phyloP scores from a whole-genome alignment of 2,888 invertebrate species.

The Sarcophaga caerulescens region DNA sequence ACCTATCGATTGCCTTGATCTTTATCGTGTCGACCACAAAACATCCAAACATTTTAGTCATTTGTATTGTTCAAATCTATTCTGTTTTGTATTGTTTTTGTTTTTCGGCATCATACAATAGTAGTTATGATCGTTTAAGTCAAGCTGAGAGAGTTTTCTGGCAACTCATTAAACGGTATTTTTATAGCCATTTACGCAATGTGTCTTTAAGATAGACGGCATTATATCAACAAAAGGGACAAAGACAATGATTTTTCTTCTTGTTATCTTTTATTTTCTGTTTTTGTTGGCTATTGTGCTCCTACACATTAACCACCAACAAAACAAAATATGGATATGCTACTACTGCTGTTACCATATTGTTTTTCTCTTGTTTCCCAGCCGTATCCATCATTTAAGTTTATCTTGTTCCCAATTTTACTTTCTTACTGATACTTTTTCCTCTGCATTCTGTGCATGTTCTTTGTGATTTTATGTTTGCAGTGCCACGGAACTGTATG shows the following conservation, averaged over 20 bases:
- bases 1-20: conserved; percentile 53
- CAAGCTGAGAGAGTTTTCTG: conserved; percentile 76
- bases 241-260: conserved; percentile 52
- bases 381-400: conserved; percentile 58
- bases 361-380: conserved; percentile 22
- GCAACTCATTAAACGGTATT: conserved; percentile 78
- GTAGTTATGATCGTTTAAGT: conserved; percentile 57
- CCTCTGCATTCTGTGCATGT: conserved; percentile 25
- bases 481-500: not conserved
- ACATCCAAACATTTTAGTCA: conserved; percentile 61
- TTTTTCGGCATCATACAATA: conserved; percentile 47
- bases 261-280: conserved; percentile 61
- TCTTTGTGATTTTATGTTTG: conserved; percentile 38
- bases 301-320: conserved; percentile 39
- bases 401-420: conserved; percentile 59
- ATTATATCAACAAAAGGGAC: conserved; percentile 52
- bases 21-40: conserved; percentile 57
- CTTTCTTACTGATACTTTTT: conserved; percentile 33
- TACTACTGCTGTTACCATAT: conserved; percentile 55
- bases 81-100: not conserved
- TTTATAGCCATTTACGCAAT: conserved; percentile 73
- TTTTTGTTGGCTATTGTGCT: conserved; percentile 70
- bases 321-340: conserved; percentile 8
- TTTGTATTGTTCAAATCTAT: conserved; percentile 25
- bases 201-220: conserved; percentile 49